Evolutionary conservation across 1,140 invertebrate genomes (phyloP), one percentile per base, ranked within the genome.

Genomic region (Orussus abietinus): DNA sequence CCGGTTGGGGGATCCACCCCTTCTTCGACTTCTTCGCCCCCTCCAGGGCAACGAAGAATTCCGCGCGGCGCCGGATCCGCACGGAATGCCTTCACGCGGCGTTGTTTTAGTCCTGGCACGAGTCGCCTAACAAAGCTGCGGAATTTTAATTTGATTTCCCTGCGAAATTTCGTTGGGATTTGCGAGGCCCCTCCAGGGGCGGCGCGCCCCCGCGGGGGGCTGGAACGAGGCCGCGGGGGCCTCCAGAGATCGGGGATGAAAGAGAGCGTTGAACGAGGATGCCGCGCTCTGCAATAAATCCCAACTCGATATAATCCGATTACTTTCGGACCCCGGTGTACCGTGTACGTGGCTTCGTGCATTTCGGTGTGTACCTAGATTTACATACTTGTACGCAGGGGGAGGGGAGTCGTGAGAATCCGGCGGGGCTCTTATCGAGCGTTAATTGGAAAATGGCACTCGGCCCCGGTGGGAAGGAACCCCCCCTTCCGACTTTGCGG

Each of bases 81-180:
- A 37, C 34, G 51, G 51, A 54, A 53, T 45, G 42, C 42, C 26
- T 46, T 34, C 25, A 13, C 5, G 22, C 33, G 38, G 22, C 42
- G 40, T 55, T 50, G 51, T 39, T 49, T 36, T 33, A 13, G 21
- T 36, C 17, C 34, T 31, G 26, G 17, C 25, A 45, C 38, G 47
- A 39, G 38, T 40, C 38, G 32, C 44, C 42, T 46, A 55, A 56
- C 53, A 47, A 52, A 35, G 45, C 45, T 56, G 12, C 38, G 53
- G 53, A 56, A 56, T 56, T 56, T 57, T 57, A 57, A 57, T 57
- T 57, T 43, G 54, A 57, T 53, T 5, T n/a, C n/a, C n/a, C n/a
- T n/a, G n/a, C n/a, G n/a, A n/a, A n/a, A n/a, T n/a, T n/a, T n/a
- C n/a, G n/a, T n/a, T n/a, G n/a, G n/a, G n/a, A n/a, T n/a, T n/a